Conservation (phyloP, 1,140 invertebrate species). For the Ladona fulva region DNA sequence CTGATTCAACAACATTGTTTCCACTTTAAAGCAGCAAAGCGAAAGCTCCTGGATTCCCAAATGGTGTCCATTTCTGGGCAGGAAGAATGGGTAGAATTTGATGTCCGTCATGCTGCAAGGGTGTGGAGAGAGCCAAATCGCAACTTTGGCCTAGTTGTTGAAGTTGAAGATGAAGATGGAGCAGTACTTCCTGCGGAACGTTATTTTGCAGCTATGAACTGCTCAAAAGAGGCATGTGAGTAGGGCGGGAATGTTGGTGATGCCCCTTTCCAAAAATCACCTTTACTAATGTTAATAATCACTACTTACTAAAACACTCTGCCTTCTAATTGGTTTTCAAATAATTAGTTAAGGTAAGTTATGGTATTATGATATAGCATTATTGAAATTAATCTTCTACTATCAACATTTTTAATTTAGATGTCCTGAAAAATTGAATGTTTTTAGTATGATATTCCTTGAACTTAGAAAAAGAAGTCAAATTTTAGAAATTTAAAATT, state of each 20-base stretch:
- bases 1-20: constrained; percentile 15
- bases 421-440: too few relatives aligned
- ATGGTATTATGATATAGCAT: too few relatives aligned
- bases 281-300: not conserved
- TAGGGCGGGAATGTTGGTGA: constrained; percentile 19
- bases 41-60: constrained; percentile 44
- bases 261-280: not conserved
- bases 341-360: too few relatives aligned
- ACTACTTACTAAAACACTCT: not conserved
- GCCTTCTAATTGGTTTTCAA: not conserved
- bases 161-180: constrained; percentile 53
- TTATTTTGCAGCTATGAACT: constrained; percentile 43
- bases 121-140: constrained; percentile 32
- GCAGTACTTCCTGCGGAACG: constrained; percentile 39
- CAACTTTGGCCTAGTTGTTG: constrained; percentile 48
- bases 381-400: too few relatives aligned
- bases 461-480: too few relatives aligned
- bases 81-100: constrained; percentile 34
- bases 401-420: too few relatives aligned
- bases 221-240: constrained; percentile 39
- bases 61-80: constrained; percentile 36
- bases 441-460: too few relatives aligned
- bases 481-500: too few relatives aligned
- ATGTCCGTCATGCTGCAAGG: constrained; percentile 31
- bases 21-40: constrained; percentile 36